Percentiles rank a stretch among this genome's conserved stretches.
Evolutionary conservation across 1,140 invertebrate genomes (phyloP).

Genomic region (Anadara kagoshimensis): DNA sequence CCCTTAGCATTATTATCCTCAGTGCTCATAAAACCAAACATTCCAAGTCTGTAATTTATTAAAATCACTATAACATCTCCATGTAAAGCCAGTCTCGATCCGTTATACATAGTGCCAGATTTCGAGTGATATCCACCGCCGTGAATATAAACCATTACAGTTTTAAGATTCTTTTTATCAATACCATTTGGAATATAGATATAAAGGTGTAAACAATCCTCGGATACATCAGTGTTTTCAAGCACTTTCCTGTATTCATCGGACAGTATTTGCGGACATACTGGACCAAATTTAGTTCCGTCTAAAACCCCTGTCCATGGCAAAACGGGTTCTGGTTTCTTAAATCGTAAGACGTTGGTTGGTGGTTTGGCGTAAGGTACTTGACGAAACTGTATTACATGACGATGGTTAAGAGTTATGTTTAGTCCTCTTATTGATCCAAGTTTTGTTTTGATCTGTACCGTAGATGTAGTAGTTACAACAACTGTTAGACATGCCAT

Average conservation of each 20-base stretch:
- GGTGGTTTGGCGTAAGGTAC: conserved; percentile 95
- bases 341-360: conserved; percentile 84
- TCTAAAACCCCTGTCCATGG: conserved; percentile 2
- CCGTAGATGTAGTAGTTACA: too few species aligned
- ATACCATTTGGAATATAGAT: conserved; percentile 81
- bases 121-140: conserved; percentile 94
- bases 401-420: too few species aligned
- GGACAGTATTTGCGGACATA: conserved; percentile 12
- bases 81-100: conserved; percentile 81
- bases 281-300: conserved; percentile 8
- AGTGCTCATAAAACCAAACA: conserved; percentile 42
- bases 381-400: conserved; percentile 87
- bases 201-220: conserved; percentile 97
- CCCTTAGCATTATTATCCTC: conserved; percentile 34
- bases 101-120: conserved; percentile 84
- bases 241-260: neutral
- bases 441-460: too few species aligned
- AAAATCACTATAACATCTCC: conserved; percentile 85
- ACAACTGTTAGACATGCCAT: too few species aligned
- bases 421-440: too few species aligned
- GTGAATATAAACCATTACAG: conserved; percentile 97
- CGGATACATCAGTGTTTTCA: conserved; percentile 78
- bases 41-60: conserved; percentile 83
- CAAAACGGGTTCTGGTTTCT: conserved; percentile 84
- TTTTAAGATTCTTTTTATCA: conserved; percentile 74